A percentile compares a stretch with the other conserved stretches of the same genome.
Conservation (phyloP, 37 sponge, comb jelly and placozoan genomes). For the Ephydatia muelleri region DNA sequence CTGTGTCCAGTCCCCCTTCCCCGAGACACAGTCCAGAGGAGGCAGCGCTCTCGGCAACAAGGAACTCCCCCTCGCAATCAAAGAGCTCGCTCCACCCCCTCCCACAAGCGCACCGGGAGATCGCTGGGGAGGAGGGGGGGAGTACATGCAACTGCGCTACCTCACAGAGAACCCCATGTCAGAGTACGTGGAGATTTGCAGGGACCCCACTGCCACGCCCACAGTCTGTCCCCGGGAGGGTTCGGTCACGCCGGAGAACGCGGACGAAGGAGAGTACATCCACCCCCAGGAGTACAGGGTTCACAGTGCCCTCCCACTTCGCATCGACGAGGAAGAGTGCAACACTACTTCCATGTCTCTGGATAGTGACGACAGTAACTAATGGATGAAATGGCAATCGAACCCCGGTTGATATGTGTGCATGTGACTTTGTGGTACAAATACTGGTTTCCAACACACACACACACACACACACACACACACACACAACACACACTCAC, state of each 20-base stretch:
- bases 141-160: not conserved
- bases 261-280: slow-evolving; percentile 7
- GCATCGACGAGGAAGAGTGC: not conserved
- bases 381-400: too few relatives aligned
- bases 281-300: not conserved
- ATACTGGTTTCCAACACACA: too few relatives aligned
- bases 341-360: not conserved
- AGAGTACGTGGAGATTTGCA: not conserved
- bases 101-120: not conserved
- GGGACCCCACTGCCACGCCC: not conserved
- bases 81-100: not conserved
- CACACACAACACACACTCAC: not conserved
- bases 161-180: not conserved
- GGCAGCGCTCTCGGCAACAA: not conserved
- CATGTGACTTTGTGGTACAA: too few relatives aligned
- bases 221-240: not conserved
- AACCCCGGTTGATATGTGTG: too few relatives aligned
- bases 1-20: slow-evolving; percentile 2
- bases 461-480: too few relatives aligned
- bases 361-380: not conserved
- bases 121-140: too few relatives aligned
- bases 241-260: not conserved
- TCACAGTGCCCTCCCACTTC: not conserved
- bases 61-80: not conserved
- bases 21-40: not conserved